phyloP scores from a whole-genome alignment of 2,888 invertebrate genomes.

The Chalcosyrphus nemorum region DNA sequence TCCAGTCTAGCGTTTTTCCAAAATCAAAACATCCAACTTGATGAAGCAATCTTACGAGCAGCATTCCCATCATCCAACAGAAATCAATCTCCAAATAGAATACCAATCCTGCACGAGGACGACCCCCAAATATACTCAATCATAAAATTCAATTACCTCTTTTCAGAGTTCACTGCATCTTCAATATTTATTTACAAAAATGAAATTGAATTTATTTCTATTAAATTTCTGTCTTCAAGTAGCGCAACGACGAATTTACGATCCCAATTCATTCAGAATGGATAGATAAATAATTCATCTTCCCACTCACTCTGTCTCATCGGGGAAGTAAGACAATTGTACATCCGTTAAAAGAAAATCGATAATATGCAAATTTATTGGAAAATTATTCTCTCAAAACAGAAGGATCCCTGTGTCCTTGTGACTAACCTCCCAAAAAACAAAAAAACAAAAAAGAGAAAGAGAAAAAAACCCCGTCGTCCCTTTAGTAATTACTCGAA shows the following conservation, averaged over 20 bases:
- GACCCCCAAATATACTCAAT: too few relatives aligned
- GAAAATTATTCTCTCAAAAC: constrained; percentile 16
- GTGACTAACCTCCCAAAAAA: too few relatives aligned
- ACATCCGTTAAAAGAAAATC: too few relatives aligned
- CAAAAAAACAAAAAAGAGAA: too few relatives aligned
- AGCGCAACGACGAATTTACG: constrained; percentile 4
- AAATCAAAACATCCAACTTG: too few relatives aligned
- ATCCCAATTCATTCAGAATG: constrained; percentile 19
- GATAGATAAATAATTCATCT: constrained; percentile 43
- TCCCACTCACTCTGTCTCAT: not conserved
- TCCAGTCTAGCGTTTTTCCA: too few relatives aligned
- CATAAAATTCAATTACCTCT: constrained; percentile 23
- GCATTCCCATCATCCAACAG: not conserved
- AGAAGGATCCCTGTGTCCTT: not conserved
- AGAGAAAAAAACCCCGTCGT: too few relatives aligned
- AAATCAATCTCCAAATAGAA: not conserved
- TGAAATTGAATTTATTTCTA: constrained; percentile 38
- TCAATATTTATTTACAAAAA: constrained; percentile 13
- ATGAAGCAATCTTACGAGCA: too few relatives aligned
- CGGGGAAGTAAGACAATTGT: too few relatives aligned
- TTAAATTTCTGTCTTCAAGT: constrained; percentile 19
- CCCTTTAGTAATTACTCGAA: not conserved
- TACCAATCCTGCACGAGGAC: not conserved
- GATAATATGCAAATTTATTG: constrained; percentile 50
- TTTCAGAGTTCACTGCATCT: not conserved